Base-by-base conservation (phyloP, 2,888 invertebrate genomes). In the Bombylius major region DNA sequence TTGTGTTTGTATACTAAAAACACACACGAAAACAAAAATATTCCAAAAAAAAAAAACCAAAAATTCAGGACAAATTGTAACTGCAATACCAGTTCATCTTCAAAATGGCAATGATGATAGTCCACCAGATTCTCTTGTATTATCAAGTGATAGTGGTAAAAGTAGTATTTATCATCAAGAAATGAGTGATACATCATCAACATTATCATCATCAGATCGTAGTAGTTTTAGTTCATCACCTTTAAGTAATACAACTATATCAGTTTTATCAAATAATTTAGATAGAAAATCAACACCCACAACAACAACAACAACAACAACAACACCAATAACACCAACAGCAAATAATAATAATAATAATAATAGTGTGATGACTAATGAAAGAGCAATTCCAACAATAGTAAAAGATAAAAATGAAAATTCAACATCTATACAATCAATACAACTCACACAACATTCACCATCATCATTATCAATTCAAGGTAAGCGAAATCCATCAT, bases 71-170 rank as follows among this genome's bases (percentile, higher is more conserved):
- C 72, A 72, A 70, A 67, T 72, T 55, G 71, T 73, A 61, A 73
- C 73, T 58, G 73, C 73, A 63, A 70, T 72, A 63, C 73, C 73
- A 60, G 70, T 70, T 49, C 72, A 68, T 59, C 67, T 72, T 55
- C 69, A 72, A 66, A 67, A 66, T 61, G 68, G 69, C 64, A 60
- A 57, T 56, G 70, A 71, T 50, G 70, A 71, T 50, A 72, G 69
- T 64, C 70, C 71, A 14, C 70, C 70, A 51, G 67, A 69, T 55
- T 70, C 71, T 62, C 61, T 72, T 63, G 66, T 64, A 61, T 56
- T 65, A 61, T 63, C 63, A 57, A 64, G 61, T 54, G 64, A 66
- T 49, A 58, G 48, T 56, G 59, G 55, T 58, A 61, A 59, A 62
- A 58, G 60, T 36, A 36, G 36, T 36, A 36, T 6, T 7, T 7